A percentile compares a stretch with the other conserved stretches of the same genome.
These are phyloP conservation scores for Varanus salvator DNA, from an alignment of 2,113 vertebrate genomes.

Conservation along the genomic window DNA sequence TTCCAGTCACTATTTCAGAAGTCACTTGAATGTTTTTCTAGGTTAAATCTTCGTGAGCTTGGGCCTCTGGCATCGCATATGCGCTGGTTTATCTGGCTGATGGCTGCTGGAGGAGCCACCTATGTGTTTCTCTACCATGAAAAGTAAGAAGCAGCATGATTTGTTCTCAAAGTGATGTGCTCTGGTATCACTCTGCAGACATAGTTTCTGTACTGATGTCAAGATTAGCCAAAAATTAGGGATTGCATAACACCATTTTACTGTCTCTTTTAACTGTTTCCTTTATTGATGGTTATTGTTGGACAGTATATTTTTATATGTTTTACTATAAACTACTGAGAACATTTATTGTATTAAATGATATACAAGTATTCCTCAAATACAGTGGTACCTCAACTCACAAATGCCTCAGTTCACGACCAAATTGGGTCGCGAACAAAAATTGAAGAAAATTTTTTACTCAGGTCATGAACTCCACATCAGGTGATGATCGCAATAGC, in stretches of 20 bases:
- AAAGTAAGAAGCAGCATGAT: slow-evolving; percentile 82
- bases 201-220: background rate
- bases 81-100: slow-evolving; percentile 99
- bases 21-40: slow-evolving; percentile 70
- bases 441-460: no score
- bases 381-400: no score
- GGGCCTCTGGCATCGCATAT: slow-evolving; percentile 95
- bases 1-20: slow-evolving; percentile 45
- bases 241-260: no score
- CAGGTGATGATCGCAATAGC: no score
- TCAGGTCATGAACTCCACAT: no score
- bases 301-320: no score
- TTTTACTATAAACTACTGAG: no score
- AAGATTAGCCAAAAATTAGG: background rate
- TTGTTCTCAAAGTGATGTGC: slow-evolving; percentile 51
- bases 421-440: no score
- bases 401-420: no score
- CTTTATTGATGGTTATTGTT: background rate
- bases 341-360: no score
- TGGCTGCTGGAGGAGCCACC: slow-evolving; percentile 94
- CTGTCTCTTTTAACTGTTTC: no score
- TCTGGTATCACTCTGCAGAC: background rate
- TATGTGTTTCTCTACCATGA: slow-evolving; percentile 99
- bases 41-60: slow-evolving; percentile 97
- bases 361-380: no score